Evolutionary conservation across 2,113 vertebrate species (phyloP).

Genomic region (Australoheros scitulus): DNA sequence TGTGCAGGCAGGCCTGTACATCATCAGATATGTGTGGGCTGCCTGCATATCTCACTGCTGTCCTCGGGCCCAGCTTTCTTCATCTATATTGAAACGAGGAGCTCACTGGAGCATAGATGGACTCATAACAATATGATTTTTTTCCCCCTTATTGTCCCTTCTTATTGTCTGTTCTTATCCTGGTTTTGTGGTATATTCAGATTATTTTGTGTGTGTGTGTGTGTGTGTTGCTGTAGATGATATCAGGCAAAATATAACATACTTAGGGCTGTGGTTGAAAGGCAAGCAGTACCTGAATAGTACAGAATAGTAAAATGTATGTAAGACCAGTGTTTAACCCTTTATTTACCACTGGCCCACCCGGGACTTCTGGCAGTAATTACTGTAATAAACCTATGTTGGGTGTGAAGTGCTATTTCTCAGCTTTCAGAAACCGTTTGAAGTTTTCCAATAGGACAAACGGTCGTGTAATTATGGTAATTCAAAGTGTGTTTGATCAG

Average conservation of each 20-base stretch:
- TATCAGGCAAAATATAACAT: not conserved
- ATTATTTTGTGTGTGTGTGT: slow-evolving; percentile 37
- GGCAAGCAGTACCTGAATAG: not conserved
- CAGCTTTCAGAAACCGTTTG: no score
- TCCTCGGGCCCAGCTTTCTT: slow-evolving; percentile 73
- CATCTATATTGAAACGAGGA: slow-evolving; percentile 75
- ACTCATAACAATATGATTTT: slow-evolving; percentile 68
- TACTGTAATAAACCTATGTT: no score
- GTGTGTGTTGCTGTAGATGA: not conserved
- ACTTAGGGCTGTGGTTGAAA: not conserved
- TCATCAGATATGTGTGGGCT: slow-evolving; percentile 78
- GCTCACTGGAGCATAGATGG: slow-evolving; percentile 71
- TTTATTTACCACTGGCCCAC: no score
- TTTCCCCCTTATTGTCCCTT: slow-evolving; percentile 52
- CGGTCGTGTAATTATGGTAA: no score
- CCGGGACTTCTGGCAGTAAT: no score
- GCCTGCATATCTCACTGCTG: slow-evolving; percentile 73
- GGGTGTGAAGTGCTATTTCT: no score
- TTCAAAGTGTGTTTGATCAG: no score
- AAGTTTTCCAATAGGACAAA: no score
- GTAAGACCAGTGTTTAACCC: not conserved
- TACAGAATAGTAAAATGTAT: not conserved
- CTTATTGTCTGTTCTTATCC: slow-evolving; percentile 63
- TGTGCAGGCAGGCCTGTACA: slow-evolving; percentile 78
- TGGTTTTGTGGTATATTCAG: slow-evolving; percentile 48